Evolutionary conservation across 2,888 invertebrate species (phyloP), one percentile per base, ranked within the genome.

Genomic region (Mactromeris polynyma): DNA sequence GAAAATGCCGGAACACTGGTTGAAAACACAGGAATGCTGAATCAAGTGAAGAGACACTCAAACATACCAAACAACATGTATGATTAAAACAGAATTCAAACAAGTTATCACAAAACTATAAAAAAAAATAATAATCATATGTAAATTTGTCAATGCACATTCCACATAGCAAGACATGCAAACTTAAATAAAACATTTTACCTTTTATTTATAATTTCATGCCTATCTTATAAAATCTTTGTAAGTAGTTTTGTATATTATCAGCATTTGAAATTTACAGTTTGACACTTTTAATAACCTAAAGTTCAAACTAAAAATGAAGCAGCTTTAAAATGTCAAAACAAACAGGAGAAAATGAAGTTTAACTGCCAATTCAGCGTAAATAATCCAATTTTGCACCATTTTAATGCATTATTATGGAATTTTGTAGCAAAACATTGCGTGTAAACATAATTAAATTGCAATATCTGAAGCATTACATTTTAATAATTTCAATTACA

Each of bases 351-450:
- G 2, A 58, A 7, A 58, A 1, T n/a, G 26, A 14, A 26, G 58
- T 58, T 58, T 58, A 58, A 58, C 4, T 19, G 26, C 26, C 58
- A n/a, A 51, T 58, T 46, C 21, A n/a, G 58, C 26, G n/a, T 69
- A 69, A 69, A 69, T 69, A 69, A 33, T 69, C 69, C 33, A 2
- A 69, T 69, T 69, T 69, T 69, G 33, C 69, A 31, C 69, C 69
- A 69, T 69, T 69, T 69, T 31, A 31, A 69, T 7, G 17, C 6
- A n/a, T 33, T 69, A 69, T 69, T 31, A 31, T 14, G 33, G 69
- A 31, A 33, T 33, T 69, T 69, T 69, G 31, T 11, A 33, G 69
- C 33, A 69, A 31, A 69, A 69, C 69, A 69, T 69, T 31, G 69
- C 11, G 17, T 33, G 17, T 69, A 69, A 69, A 69, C 69, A 69